Base-by-base conservation (phyloP, 2,797 vertebrate genomes). In the Avahi laniger region DNA sequence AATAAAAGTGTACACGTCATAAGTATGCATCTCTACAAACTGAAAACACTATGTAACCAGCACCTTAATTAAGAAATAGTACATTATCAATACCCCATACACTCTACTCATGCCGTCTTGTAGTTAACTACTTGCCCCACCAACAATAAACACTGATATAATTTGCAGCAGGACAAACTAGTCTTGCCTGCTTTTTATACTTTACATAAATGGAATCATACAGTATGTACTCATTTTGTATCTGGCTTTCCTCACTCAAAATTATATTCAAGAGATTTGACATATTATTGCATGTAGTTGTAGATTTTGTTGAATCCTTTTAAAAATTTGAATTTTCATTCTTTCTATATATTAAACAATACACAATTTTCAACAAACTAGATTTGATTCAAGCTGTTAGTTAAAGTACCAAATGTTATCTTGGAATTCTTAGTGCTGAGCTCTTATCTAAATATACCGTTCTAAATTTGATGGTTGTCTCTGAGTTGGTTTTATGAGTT, bases 291-390 rank as follows among this genome's bases (percentile, higher is more conserved):
- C 30, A 65, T 69, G 15, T 93, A 54, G 9, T 50, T 92, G 13
- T 82, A 78, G 75, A 73, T 86, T 72, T 87, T 95, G 20, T 92
- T 92, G 54, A 82, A 70, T 94, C 13, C 8, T 90, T 92, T 90
- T 61, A 84, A 93, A 93, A 92, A 76, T 35, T 94, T 63, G 33
- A 78, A 81, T 91, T 94, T 95, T 89, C 15, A 30, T 92, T 91
- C 38, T 79, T 80, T 81, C 12, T 90, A 14, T 82, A 50, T 18
- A 73, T 90, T 75, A 78, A 93, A 43, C 12, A 95, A 22, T 50
- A 91, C 93, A 35, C 35, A 54, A 4, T 76, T 92, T 78, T 84
- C n/a, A 90, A 11, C 17, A 86, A 89, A 85, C 43, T 79, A 73
- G 4, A 81, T 94, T 91, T 82, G 70, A 46, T 75, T 73, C 17